Evolutionary conservation across 2,797 vertebrate species (phyloP), one percentile per base, ranked within the genome.

Genomic region (Otus scops): DNA sequence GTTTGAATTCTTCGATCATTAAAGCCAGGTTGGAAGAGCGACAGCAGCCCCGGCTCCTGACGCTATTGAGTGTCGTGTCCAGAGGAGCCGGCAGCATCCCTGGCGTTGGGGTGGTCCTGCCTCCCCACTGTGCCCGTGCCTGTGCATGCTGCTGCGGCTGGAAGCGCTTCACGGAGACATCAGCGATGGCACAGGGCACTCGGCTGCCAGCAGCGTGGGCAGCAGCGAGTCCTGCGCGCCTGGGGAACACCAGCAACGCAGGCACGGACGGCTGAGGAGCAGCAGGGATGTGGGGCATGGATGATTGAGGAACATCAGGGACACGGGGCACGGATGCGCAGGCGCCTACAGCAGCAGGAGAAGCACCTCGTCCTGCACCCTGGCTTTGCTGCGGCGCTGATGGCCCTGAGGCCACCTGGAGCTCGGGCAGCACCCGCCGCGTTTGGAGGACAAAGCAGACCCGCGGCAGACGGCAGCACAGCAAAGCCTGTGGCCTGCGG

Each of bases 401-500:
- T 0, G 7, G 16, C 36, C 26, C n/a, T 15, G 53, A 60, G 53
- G 17, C 27, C 39, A 9, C 19, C 5, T 5, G 3, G 51, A 81
- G 48, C 27, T 74, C 1, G 3, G 26, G 50, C n/a, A 20, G 15
- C 10, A 45, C 41, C 26, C 48, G 3, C 2, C 0, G 3, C 14
- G 1, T 4, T 28, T 43, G 36, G 32, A 68, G 53, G 69, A n/a
- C 53, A 43, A 36, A 60, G 43, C 23, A 48, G 67, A 26, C 11
- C 26, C 6, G 3, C 0, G 1, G 53, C 73, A 63, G 10, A 1
- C 16, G 2, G 1, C 6, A 2, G 19, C 36, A 65, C 34, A 27
- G 53, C 28, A 17, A 1, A 1, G 61, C 3, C 2, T 3, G 5
- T 1, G 5, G 59, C 3, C 1, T 4, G 11, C 0, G 3, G 28